A percentile compares a stretch with the other conserved stretches of the same genome.
phyloP scores from a whole-genome alignment of 2,888 invertebrate species.

The Papilio protenor region DNA sequence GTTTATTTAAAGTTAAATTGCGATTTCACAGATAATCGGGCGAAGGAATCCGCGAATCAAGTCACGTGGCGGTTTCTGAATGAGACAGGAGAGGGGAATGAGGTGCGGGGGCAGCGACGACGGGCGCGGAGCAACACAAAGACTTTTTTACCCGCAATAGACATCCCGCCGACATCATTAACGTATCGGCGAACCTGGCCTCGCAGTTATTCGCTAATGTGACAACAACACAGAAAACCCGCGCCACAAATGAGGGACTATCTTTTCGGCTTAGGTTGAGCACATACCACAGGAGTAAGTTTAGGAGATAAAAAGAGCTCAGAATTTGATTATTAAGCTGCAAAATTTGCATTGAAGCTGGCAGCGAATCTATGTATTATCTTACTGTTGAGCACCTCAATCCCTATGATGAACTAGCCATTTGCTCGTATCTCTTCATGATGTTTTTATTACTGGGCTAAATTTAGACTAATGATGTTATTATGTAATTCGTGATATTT shows the following conservation, averaged over 20 bases:
- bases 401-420: background rate
- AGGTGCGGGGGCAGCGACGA: constrained; percentile 39
- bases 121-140: constrained; percentile 61
- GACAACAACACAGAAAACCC: constrained; percentile 81
- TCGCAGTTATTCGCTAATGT: constrained; percentile 83
- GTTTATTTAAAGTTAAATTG: constrained; percentile 7
- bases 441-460: background rate
- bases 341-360: background rate
- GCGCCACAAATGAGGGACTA: constrained; percentile 81
- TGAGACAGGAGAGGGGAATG: constrained; percentile 37
- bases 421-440: background rate
- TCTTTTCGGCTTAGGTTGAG: constrained; percentile 71
- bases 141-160: constrained; percentile 75
- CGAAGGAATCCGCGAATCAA: constrained; percentile 40
- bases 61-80: constrained; percentile 45
- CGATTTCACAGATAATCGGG: constrained; percentile 23
- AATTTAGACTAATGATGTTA: background rate
- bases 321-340: background rate
- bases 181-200: constrained; percentile 77
- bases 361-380: background rate
- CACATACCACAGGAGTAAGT: constrained; percentile 52
- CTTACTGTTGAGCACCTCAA: background rate
- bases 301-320: background rate
- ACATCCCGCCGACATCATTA: constrained; percentile 81
- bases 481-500: background rate